These are phyloP conservation scores for Cercocebus atys DNA, from an alignment of 2,113 vertebrate species.

Conservation along the genomic window DNA sequence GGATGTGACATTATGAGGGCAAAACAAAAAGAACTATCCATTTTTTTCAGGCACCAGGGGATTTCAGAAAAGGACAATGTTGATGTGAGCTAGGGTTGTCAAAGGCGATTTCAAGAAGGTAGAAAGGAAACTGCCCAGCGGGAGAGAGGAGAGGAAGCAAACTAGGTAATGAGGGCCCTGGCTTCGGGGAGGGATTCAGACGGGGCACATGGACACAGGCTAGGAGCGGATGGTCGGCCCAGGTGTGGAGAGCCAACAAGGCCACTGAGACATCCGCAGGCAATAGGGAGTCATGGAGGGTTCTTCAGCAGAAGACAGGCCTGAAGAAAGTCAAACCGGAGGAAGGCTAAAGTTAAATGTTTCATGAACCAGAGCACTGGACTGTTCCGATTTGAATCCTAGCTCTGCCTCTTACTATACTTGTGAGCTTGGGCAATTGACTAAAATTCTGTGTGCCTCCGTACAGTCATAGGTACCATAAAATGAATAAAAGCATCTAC, in stretches of 20 bases:
- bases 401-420: not conserved
- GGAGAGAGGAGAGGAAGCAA: no score
- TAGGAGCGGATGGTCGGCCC: not conserved
- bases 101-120: fast-evolving
- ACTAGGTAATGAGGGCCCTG: not conserved
- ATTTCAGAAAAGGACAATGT: not conserved
- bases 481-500: not conserved
- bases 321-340: not conserved
- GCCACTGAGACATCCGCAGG: not conserved
- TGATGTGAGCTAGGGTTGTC: fast-evolving
- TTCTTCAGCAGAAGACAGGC: not conserved
- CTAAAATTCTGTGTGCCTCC: not conserved
- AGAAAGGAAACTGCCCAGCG: no score
- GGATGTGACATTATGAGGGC: not conserved
- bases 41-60: not conserved
- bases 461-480: not conserved
- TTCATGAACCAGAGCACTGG: not conserved
- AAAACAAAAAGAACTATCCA: not conserved
- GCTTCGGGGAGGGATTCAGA: no score
- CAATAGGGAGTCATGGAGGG: not conserved
- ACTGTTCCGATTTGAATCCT: not conserved
- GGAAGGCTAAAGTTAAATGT: not conserved
- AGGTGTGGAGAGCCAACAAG: not conserved
- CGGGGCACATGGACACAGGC: no score
- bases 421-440: not conserved